A percentile compares a stretch with the other conserved stretches of the same genome.
These are phyloP conservation scores for Peromyscus attwateri DNA, from an alignment of 2,797 vertebrate genomes.

Conservation along the genomic window DNA sequence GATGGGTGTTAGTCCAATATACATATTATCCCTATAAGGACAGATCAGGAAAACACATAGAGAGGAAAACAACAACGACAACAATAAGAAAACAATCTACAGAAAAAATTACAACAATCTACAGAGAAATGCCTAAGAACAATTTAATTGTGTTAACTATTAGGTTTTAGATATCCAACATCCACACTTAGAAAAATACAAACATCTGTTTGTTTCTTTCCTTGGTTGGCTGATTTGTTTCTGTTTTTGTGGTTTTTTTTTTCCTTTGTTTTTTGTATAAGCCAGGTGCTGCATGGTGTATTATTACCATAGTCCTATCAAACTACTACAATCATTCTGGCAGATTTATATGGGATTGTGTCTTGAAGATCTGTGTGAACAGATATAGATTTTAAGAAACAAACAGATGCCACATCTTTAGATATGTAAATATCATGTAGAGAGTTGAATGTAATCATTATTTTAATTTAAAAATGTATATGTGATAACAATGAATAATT, in stretches of 20 bases:
- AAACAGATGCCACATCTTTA: neutral
- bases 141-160: accelerated
- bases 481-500: neutral
- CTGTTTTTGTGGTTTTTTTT: neutral
- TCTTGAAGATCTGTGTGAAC: neutral
- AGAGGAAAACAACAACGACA: neutral
- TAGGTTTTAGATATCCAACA: neutral
- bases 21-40: neutral
- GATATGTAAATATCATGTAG: neutral
- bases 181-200: neutral
- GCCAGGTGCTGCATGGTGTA: neutral
- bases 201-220: neutral
- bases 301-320: neutral
- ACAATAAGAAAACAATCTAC: neutral
- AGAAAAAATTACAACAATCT: neutral
- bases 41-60: neutral
- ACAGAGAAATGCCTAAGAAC: neutral
- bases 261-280: neutral
- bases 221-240: neutral
- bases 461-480: neutral
- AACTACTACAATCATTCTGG: too few relatives aligned
- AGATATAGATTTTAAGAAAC: neutral
- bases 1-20: neutral
- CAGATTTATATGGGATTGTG: neutral
- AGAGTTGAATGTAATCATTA: neutral